Percentiles rank a stretch among this genome's conserved stretches.
Conservation (phyloP, 2,888 invertebrate species). For the Anthophora plumipes region DNA sequence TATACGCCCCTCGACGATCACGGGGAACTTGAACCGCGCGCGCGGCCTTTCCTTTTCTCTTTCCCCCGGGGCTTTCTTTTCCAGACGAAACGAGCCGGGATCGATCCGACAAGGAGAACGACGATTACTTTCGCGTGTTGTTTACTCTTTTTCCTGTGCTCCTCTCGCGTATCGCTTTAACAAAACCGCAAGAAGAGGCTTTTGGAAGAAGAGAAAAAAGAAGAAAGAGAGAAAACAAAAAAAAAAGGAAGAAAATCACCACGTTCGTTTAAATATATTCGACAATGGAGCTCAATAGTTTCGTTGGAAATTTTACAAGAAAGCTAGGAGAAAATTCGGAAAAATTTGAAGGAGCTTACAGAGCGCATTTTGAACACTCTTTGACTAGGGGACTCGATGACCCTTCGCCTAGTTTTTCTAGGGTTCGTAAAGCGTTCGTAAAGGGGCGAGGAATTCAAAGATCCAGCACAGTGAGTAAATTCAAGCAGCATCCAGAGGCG, state of each 20-base stretch:
- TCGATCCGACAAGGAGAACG: conserved; percentile 24
- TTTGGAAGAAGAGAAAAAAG: not conserved
- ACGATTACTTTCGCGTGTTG: conserved; percentile 18
- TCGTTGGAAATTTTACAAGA: not conserved
- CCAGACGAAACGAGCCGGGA: conserved; percentile 9
- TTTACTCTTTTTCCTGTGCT: not conserved
- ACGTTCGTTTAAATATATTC: conserved; percentile 6
- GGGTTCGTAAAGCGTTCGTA: conserved; percentile 21
- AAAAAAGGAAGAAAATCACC: not conserved
- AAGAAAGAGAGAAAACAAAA: not conserved
- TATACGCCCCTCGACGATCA: conserved; percentile 27
- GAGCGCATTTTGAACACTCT: no score
- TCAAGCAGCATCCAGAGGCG: conserved; percentile 43
- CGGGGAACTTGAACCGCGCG: conserved; percentile 5
- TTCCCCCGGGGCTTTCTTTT: not conserved
- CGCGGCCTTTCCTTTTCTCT: not conserved
- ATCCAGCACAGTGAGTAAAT: conserved; percentile 42
- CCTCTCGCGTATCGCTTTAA: not conserved
- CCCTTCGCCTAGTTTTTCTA: conserved; percentile 8
- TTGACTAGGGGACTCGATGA: conserved; percentile 13
- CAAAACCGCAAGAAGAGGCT: not conserved
- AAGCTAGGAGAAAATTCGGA: no score
- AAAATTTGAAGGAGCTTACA: no score
- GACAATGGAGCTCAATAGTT: not conserved
- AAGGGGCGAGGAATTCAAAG: conserved; percentile 32